Conservation (phyloP, 2,888 invertebrate species). For the Stenodera caucasica region DNA sequence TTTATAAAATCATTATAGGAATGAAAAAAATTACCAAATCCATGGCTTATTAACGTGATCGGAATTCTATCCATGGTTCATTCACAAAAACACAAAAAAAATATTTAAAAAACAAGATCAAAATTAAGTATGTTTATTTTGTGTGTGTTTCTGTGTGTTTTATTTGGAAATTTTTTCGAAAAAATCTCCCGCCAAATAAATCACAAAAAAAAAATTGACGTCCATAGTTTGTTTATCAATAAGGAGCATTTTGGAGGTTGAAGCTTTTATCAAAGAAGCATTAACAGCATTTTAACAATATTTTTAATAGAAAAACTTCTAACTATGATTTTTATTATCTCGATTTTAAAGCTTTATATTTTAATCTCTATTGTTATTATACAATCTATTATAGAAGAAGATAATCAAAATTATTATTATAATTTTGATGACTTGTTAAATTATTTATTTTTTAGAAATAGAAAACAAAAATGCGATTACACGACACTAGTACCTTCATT, state of each 20-base stretch:
- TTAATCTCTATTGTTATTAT: too few relatives aligned
- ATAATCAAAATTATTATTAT: too few relatives aligned
- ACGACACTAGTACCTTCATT: constrained; percentile 63
- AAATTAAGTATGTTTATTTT: constrained; percentile 14
- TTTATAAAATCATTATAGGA: too few relatives aligned
- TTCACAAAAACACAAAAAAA: constrained; percentile 15
- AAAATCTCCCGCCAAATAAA: neutral
- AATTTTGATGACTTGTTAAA: too few relatives aligned
- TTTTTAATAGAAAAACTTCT: neutral
- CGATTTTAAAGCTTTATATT: too few relatives aligned
- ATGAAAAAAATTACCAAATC: constrained; percentile 21
- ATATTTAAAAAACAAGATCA: constrained; percentile 12
- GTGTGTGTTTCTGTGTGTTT: constrained; percentile 16
- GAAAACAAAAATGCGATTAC: constrained; percentile 19
- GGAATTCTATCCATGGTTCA: constrained; percentile 8
- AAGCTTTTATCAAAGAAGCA: neutral
- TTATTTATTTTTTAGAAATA: neutral
- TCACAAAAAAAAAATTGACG: too few relatives aligned
- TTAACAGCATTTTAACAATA: neutral
- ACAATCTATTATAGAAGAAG: too few relatives aligned
- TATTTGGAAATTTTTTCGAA: neutral
- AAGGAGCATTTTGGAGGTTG: neutral
- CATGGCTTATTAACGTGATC: constrained; percentile 11
- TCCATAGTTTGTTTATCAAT: neutral
- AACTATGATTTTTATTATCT: too few relatives aligned